phyloP scores from a whole-genome alignment of 2,113 vertebrate species.

The Calidris pugnax region DNA sequence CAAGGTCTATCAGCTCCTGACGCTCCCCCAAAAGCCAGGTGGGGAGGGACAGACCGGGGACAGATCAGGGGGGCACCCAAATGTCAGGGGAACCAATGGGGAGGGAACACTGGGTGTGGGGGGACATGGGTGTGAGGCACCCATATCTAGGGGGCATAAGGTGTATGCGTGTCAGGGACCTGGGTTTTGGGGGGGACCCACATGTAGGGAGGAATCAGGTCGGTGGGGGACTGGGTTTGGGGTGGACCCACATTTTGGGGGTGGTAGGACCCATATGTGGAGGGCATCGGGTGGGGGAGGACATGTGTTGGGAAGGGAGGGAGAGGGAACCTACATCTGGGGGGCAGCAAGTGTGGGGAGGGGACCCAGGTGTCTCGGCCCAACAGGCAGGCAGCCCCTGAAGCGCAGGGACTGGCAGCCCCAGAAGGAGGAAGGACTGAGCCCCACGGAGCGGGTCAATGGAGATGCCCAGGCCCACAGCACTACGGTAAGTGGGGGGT shows the following conservation, averaged over 20 bases:
- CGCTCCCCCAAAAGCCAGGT: neutral
- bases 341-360: neutral
- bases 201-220: neutral
- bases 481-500: neutral
- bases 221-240: neutral
- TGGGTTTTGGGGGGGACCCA: neutral
- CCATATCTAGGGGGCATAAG: neutral
- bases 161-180: neutral
- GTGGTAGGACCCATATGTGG: neutral
- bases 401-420: slow-evolving; percentile 37
- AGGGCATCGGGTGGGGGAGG: neutral
- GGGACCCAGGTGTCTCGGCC: neutral
- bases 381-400: slow-evolving; percentile 24
- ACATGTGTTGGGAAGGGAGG: neutral
- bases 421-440: slow-evolving; percentile 80
- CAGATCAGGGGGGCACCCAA: neutral
- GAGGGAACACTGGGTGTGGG: neutral
- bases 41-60: too few relatives aligned
- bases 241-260: neutral
- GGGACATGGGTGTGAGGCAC: neutral
- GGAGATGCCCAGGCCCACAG: slow-evolving; percentile 87
- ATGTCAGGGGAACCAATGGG: neutral
- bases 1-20: neutral
- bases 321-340: neutral
- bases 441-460: slow-evolving; percentile 68